These are phyloP conservation scores for Eilema caniola DNA, from an alignment of 2,888 invertebrate genomes.

Conservation along the genomic window DNA sequence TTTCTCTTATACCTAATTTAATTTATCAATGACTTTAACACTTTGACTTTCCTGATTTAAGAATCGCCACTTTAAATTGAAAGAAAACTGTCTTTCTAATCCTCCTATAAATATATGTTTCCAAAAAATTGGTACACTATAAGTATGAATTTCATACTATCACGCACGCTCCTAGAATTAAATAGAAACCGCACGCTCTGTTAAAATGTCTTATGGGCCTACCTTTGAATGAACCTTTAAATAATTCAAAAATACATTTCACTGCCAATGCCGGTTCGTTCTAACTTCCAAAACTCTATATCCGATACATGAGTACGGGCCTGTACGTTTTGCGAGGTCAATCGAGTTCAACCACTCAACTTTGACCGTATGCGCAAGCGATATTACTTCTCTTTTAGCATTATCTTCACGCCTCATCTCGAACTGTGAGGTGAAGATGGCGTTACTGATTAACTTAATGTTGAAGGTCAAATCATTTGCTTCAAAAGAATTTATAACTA, in stretches of 20 bases:
- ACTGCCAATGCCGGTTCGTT: neutral
- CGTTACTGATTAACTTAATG: constrained; percentile 39
- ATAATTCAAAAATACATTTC: neutral
- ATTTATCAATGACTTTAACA: no score
- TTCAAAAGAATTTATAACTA: neutral
- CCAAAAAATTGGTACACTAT: no score
- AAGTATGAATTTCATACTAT: no score
- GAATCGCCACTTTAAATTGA: no score
- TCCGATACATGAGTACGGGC: constrained; percentile 8
- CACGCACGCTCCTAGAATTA: neutral
- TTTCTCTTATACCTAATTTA: no score
- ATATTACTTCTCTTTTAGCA: constrained; percentile 35
- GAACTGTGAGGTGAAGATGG: constrained; percentile 37
- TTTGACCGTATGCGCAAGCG: constrained; percentile 70
- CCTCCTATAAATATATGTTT: no score
- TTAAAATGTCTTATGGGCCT: neutral
- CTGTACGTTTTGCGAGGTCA: constrained; percentile 71
- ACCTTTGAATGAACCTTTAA: neutral
- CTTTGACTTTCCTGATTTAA: no score
- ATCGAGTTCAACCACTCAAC: constrained; percentile 77
- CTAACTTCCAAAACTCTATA: constrained; percentile 6
- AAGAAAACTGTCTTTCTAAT: no score
- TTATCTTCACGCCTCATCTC: constrained; percentile 36
- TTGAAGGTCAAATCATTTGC: constrained; percentile 19
- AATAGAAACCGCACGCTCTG: neutral